Percentiles rank a stretch among this genome's conserved stretches.
Conservation (phyloP, 2,113 vertebrate genomes). For the Erythrocebus patas region DNA sequence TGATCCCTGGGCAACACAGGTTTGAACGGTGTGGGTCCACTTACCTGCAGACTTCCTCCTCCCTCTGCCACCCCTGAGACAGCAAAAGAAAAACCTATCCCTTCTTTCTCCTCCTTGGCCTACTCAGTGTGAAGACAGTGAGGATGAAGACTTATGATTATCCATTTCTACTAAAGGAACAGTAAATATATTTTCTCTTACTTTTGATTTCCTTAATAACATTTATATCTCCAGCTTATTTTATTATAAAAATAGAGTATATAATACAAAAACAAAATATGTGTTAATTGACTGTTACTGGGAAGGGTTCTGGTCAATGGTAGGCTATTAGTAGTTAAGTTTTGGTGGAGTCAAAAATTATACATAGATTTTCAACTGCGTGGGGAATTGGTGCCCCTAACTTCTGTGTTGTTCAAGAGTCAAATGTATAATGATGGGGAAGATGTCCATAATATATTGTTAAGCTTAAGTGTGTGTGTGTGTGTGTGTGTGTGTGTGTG, state of each 20-base stretch:
- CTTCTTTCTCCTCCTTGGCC: background rate
- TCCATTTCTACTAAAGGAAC: background rate
- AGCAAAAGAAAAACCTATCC: background rate
- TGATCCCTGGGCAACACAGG: background rate
- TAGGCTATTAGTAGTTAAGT: background rate
- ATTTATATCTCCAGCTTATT: background rate
- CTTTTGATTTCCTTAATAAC: background rate
- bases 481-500: background rate
- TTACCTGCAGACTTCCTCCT: background rate
- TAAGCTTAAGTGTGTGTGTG: background rate
- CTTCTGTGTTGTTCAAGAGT: background rate
- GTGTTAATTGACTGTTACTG: background rate
- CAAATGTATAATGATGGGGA: background rate
- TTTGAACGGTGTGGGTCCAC: background rate
- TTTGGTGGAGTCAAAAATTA: background rate
- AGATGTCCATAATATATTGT: background rate
- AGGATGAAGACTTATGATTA: background rate
- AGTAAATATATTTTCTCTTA: background rate
- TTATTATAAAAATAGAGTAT: background rate
- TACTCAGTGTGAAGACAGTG: background rate
- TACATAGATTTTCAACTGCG: background rate
- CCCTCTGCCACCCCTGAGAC: background rate
- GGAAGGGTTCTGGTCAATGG: background rate
- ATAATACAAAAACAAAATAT: background rate
- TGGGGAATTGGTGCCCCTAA: background rate